These are phyloP conservation scores for Corythoichthys intestinalis DNA, from an alignment of 2,113 vertebrate genomes.

Conservation along the genomic window DNA sequence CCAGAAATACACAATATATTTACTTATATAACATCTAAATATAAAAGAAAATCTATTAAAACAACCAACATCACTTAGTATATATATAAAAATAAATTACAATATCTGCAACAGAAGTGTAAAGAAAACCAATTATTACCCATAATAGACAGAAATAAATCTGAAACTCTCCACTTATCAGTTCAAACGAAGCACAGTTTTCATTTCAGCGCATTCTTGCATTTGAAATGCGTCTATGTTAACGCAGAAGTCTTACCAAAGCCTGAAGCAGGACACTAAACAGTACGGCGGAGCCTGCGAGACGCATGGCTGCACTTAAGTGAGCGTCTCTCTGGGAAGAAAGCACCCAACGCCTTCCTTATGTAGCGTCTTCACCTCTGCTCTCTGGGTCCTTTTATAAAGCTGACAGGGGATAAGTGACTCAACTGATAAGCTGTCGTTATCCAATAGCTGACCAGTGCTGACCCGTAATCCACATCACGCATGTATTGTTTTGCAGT, in stretches of 20 bases:
- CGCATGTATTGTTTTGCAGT: slow-evolving; percentile 17
- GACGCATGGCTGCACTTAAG: slow-evolving; percentile 59
- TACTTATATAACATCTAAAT: too few relatives aligned
- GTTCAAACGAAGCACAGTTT: too few relatives aligned
- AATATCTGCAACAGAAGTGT: too few relatives aligned
- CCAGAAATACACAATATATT: too few relatives aligned
- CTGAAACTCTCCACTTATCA: too few relatives aligned
- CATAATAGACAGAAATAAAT: too few relatives aligned
- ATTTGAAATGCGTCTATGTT: background rate
- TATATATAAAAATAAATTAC: too few relatives aligned
- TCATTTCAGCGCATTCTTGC: background rate
- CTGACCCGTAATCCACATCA: slow-evolving; percentile 28
- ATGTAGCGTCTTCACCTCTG: background rate
- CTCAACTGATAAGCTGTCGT: slow-evolving; percentile 30
- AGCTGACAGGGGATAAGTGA: slow-evolving; percentile 28
- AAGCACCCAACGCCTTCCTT: slow-evolving; percentile 13
- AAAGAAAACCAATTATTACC: too few relatives aligned
- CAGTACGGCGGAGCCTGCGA: slow-evolving; percentile 55
- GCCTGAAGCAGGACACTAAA: slow-evolving; percentile 60
- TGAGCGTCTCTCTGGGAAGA: slow-evolving; percentile 34
- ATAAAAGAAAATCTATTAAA: too few relatives aligned
- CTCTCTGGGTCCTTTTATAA: slow-evolving; percentile 19
- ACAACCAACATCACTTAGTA: too few relatives aligned
- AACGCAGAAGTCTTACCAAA: slow-evolving; percentile 51
- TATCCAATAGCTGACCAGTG: slow-evolving; percentile 27